Conservation (phyloP, 2,113 vertebrate genomes). For the Trinectes maculatus region DNA sequence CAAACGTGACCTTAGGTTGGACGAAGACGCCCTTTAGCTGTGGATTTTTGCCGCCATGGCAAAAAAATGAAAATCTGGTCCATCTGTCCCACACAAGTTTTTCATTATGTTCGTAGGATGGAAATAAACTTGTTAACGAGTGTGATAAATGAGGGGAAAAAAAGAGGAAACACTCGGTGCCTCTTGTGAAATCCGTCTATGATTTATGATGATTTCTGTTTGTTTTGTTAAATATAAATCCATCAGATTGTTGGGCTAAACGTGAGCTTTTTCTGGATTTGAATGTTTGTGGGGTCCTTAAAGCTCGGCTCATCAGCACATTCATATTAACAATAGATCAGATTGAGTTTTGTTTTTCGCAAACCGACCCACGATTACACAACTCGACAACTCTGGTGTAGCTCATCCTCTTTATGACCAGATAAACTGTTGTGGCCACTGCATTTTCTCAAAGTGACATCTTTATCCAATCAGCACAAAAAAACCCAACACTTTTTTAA, state of each 20-base stretch:
- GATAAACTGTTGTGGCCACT: too few species aligned
- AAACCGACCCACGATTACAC: neutral
- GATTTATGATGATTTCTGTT: too few species aligned
- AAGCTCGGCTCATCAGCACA: neutral
- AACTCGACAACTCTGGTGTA: neutral
- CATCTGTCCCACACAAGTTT: constrained; percentile 49
- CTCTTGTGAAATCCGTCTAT: constrained; percentile 19
- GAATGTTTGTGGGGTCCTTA: neutral
- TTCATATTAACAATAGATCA: neutral
- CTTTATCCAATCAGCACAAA: too few species aligned
- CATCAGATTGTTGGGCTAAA: too few species aligned
- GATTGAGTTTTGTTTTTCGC: neutral
- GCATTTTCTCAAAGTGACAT: too few species aligned
- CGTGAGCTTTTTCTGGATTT: too few species aligned
- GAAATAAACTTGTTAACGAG: constrained; percentile 35
- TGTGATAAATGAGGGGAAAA: constrained; percentile 18
- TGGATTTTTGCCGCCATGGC: constrained; percentile 12
- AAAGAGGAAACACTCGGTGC: neutral
- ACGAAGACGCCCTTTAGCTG: constrained; percentile 19
- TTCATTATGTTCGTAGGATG: constrained; percentile 7
- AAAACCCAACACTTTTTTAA: too few species aligned
- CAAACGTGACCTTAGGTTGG: constrained; percentile 29
- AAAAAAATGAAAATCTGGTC: constrained; percentile 29
- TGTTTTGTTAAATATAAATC: too few species aligned
- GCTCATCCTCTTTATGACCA: too few species aligned